Base-by-base conservation (phyloP, 53 echinoderm and acorn worm species). In the Crossaster papposus region DNA sequence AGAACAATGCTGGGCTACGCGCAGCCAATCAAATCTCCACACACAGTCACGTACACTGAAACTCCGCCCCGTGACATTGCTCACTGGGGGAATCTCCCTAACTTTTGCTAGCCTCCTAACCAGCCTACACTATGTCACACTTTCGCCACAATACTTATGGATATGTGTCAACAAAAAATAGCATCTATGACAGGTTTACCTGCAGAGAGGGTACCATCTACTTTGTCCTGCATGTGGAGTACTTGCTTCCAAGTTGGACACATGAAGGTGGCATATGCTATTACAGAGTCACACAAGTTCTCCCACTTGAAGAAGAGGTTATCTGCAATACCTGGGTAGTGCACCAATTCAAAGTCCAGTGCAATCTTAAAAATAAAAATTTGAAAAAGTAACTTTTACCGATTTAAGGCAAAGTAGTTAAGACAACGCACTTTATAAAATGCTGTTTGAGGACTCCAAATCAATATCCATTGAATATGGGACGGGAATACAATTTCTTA, bases 201-300 rank as follows among this genome's bases (percentile, higher is more conserved):
- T 28, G 79, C 29, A 53, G 79, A 79, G 79, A 79, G 79, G 13
- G 32, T 80, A n/a, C 30, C 29, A 11, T 28, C 29, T 11, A 20
- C 30, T 28, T 14, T 26, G 32, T 80, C 54, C 30, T 54, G 53
- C 54, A 80, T 50, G 55, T 30, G 54, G 52, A 80, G 54, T 20
- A 54, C 17, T 32, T 80, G 54, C 80, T 80, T 80, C 80, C 80
- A 80, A 50, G 80, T 28, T 20, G 54, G 29, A 53, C 13, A 14
- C 78, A 78, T 78, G 6, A 78, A 35, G 36, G 22, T 54, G 54
- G 55, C 80, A 80, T 54, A 58, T 80, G 32, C 4, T n/a, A 80
- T 54, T 30, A 80, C 29, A 80, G 15, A 54, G 52, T 80, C 29
- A 28, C 55, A n/a, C 54, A 30, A n/a, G 13, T 8, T 9, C 2